Evolutionary conservation across 2,797 vertebrate species (phyloP).

Genomic region (Coranthus polyacanthus): DNA sequence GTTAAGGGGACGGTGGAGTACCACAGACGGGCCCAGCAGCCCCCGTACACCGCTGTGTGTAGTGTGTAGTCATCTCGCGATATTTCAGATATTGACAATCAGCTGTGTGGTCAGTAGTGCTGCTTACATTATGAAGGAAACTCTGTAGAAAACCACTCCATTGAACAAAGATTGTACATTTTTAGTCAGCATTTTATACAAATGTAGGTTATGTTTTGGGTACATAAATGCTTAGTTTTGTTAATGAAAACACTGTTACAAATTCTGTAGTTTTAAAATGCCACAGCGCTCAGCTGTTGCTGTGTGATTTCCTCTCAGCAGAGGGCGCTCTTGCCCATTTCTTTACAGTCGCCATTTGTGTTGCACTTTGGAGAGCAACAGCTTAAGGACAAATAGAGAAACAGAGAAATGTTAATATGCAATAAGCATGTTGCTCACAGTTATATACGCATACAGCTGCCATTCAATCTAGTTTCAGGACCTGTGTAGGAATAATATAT

Average conservation of each 20-base stretch:
- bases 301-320: constrained; percentile 44
- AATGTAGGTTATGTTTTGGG: too few relatives aligned
- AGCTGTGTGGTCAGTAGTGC: constrained; percentile 5
- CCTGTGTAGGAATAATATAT: background rate
- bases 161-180: too few relatives aligned
- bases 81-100: constrained; percentile 20
- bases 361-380: constrained; percentile 3
- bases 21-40: constrained; percentile 12
- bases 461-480: too few relatives aligned
- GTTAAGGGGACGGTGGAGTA: constrained; percentile 29
- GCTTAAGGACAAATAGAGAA: constrained; percentile 12
- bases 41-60: background rate
- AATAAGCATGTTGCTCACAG: background rate
- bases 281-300: background rate
- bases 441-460: background rate
- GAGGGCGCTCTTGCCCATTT: constrained; percentile 46
- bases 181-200: too few relatives aligned
- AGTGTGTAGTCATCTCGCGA: constrained; percentile 31
- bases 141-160: background rate
- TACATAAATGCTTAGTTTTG: too few relatives aligned
- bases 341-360: background rate
- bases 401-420: background rate
- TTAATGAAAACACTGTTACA: background rate
- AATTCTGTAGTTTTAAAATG: background rate
- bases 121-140: background rate